Percentiles rank a stretch among this genome's conserved stretches.
These are phyloP conservation scores for Rhopalosiphum maidis DNA, from an alignment of 1,140 invertebrate species.

Conservation along the genomic window DNA sequence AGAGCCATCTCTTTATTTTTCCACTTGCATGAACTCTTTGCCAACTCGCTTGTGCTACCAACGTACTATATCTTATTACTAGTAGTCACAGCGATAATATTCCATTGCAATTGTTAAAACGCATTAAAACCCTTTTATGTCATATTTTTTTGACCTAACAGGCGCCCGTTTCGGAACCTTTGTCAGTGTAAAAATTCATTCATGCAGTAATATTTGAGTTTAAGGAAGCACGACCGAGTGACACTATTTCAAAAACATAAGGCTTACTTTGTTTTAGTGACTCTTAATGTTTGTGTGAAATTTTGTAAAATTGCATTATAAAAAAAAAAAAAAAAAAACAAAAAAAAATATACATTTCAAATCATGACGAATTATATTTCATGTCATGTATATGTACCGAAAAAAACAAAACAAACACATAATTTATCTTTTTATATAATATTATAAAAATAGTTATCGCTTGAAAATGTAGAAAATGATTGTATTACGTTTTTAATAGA, in stretches of 20 bases:
- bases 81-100: conserved; percentile 13
- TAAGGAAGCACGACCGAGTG: background rate
- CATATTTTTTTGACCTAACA: background rate
- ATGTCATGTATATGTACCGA: too few species aligned
- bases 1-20: conserved; percentile 50
- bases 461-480: background rate
- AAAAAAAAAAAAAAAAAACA: too few species aligned
- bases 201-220: conserved; percentile 2
- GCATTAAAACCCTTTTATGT: conserved; percentile 53
- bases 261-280: background rate
- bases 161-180: background rate
- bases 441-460: background rate
- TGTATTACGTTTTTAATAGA: background rate
- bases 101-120: conserved; percentile 53
- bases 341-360: background rate
- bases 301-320: background rate
- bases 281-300: background rate
- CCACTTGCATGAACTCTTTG: conserved; percentile 41
- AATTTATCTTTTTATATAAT: background rate
- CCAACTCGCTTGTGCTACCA: background rate
- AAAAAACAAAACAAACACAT: too few species aligned
- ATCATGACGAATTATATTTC: background rate
- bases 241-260: background rate
- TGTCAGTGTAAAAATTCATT: conserved; percentile 15
- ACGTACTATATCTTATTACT: conserved; percentile 43